Base-by-base conservation (phyloP, 2,888 invertebrate genomes). In the Nomada fabriciana region DNA sequence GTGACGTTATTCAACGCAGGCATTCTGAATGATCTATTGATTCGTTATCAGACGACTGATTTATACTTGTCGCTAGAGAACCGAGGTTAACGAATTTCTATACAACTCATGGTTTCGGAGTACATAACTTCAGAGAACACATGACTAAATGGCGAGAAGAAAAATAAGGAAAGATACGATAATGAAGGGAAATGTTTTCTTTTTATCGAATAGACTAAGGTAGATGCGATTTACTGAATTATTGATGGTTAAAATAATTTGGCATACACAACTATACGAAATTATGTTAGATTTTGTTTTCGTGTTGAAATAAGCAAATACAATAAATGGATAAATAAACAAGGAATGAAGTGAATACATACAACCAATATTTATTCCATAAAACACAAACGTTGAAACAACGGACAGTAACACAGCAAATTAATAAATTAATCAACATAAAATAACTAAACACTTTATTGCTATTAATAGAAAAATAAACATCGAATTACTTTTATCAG, bases 11-110 rank as follows among this genome's bases (percentile, higher is more conserved):
- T 67, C 74, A 47, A 9, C 47, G 29, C 4, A 7, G 70, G 15
- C 60, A 18, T 60, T 61, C 29, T 50, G 7, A 50, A 61, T 50
- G 60, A 71, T 60, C 50, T 60, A 71, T 71, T 61, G 70, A 71
- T 61, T 52, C 50, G 50, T 36, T 60, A 52, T 60, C 60, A 18
- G 36, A 11, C 52, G 36, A 36, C 20, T 23, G 70, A 71, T 71
- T 61, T 50, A 50, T 52, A 11, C 36, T 29, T 18, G 18, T 36
- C 15, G 47, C 36, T 5, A 29, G 25, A 61, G 36, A 61, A 50
- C 23, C 23, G 29, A 23, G 2, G 3, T 61, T 23, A 52, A 71
- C 5, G 59, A 70, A 47, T 52, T 18, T 36, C 3, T n/a, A n/a
- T 57, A 3, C 18, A 2, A 25, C 25, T 68, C 7, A 3, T 23